phyloP scores from a whole-genome alignment of 1,140 invertebrate genomes.

The Tetraneura akinire region DNA sequence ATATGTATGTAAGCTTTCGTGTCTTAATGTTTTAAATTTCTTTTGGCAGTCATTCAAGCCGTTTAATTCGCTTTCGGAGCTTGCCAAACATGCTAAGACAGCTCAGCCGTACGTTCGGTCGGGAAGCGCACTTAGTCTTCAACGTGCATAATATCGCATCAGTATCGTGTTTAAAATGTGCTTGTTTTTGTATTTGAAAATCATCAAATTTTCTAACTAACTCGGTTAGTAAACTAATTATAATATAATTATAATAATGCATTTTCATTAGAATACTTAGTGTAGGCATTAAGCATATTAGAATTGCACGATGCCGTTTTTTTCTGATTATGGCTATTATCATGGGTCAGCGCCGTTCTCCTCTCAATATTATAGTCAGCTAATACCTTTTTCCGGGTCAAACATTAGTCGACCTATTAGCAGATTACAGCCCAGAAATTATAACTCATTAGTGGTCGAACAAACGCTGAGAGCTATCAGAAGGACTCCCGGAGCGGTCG shows the following conservation, averaged over 20 bases:
- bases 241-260: slow-evolving; percentile 29
- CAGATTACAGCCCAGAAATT: background rate
- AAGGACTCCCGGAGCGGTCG: slow-evolving; percentile 26
- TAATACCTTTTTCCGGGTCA: slow-evolving; percentile 5
- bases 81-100: slow-evolving; percentile 43
- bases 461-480: slow-evolving; percentile 40
- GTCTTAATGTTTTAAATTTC: slow-evolving; percentile 48
- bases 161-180: slow-evolving; percentile 38
- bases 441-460: slow-evolving; percentile 22
- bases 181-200: slow-evolving; percentile 43
- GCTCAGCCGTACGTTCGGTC: slow-evolving; percentile 25
- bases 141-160: slow-evolving; percentile 32
- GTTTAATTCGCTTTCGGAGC: slow-evolving; percentile 49
- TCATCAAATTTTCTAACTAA: slow-evolving; percentile 17
- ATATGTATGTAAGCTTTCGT: slow-evolving; percentile 32
- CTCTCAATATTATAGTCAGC: slow-evolving; percentile 52
- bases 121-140: slow-evolving; percentile 28
- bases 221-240: slow-evolving; percentile 25
- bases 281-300: background rate
- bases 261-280: slow-evolving; percentile 40
- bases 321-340: slow-evolving; percentile 51
- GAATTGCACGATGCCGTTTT: slow-evolving; percentile 52
- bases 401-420: background rate
- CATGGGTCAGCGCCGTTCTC: slow-evolving; percentile 42
- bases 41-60: slow-evolving; percentile 36